Base-by-base conservation (phyloP, 2,797 vertebrate species). In the Peromyscus aztecus region DNA sequence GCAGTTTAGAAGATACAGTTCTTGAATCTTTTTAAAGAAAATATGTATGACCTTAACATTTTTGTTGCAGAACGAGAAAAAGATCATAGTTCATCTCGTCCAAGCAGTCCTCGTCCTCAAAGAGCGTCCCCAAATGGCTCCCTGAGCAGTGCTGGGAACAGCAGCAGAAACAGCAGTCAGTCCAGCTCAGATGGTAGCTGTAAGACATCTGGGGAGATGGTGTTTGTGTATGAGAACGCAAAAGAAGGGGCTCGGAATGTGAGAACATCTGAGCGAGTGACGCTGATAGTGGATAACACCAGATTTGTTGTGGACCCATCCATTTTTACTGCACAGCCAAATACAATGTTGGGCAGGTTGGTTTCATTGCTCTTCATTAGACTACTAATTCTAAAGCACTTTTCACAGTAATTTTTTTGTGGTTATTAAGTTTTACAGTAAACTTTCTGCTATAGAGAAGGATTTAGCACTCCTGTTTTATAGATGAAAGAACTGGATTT, bases 331-430 rank as follows among this genome's bases (percentile, higher is more conserved):
- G 99, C 99, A 97, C 99, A 99, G 80, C 99, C 99, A 97, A 99
- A 99, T 97, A 99, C 99, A n/a, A 99, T 99, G 99, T 98, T 99
- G 99, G 99, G 99, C 98, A 99, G 99, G 99, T 99, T 97, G 78
- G 99, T 98, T 96, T 97, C 76, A 40, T 19, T 75, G 52, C 21
- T 78, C 2, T 94, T 97, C 24, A 94, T 90, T 91, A 12, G 90
- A 8, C 84, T 94, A 86, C 61, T 94, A 67, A 82, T 85, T 94
- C 80, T 88, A 80, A 90, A 93, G 43, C 16, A 63, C 17, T 95
- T 87, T 96, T 92, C 24, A 49, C 19, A 46, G 34, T 29, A 63
- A 59, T 78, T 90, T 40, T 92, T 87, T 29, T 65, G 40, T 92
- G 63, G 95, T 83, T 87, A 95, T 82, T 57, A 69, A 86, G 13